Evolutionary conservation across 2,888 invertebrate species (phyloP).

Genomic region (Coremacera marginata): DNA sequence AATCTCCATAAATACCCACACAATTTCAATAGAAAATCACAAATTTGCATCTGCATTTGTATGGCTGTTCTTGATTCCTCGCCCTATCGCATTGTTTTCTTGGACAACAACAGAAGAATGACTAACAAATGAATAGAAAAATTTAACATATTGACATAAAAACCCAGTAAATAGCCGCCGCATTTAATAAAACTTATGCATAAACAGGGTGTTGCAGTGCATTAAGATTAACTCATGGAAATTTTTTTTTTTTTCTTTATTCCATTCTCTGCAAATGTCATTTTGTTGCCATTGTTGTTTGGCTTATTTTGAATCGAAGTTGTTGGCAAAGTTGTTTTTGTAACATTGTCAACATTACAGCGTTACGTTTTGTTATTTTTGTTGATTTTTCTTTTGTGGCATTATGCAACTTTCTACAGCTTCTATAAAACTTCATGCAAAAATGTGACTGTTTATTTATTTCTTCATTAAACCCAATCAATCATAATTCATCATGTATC

Average conservation of each 20-base stretch:
- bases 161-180: background rate
- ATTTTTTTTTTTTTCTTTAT: background rate
- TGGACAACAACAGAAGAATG: too few species aligned
- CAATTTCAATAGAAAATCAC: too few species aligned
- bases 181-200: background rate
- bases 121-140: too few species aligned
- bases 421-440: background rate
- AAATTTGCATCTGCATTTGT: too few species aligned
- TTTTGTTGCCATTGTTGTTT: background rate
- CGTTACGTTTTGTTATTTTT: background rate
- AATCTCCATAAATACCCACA: too few species aligned
- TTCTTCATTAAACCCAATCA: constrained; percentile 48
- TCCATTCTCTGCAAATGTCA: background rate
- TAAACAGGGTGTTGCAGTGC: constrained; percentile 25
- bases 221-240: background rate
- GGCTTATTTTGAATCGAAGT: too few species aligned
- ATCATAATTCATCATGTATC: constrained; percentile 49
- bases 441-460: background rate
- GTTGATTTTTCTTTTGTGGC: background rate
- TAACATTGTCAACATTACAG: background rate
- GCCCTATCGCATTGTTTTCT: too few species aligned
- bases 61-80: too few species aligned
- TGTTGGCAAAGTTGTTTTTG: background rate
- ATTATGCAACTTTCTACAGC: background rate
- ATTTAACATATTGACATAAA: background rate